phyloP scores from a whole-genome alignment of 2,888 invertebrate species.

The Argyresthia goedartella region DNA sequence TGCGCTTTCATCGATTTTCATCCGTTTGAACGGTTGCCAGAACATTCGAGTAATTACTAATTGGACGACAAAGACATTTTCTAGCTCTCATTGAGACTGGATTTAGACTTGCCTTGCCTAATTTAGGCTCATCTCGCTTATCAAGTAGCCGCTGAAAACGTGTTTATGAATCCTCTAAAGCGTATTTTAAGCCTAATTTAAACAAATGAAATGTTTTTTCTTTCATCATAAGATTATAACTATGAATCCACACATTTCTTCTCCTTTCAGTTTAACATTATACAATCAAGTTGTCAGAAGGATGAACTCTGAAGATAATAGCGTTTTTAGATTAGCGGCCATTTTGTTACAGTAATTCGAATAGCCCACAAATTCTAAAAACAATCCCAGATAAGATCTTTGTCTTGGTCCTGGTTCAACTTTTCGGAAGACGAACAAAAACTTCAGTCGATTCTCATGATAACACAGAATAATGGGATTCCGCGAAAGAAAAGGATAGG shows the following conservation, averaged over 20 bases:
- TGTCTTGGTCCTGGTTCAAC: background rate
- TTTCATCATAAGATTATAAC: too few relatives aligned
- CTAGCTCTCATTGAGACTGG: background rate
- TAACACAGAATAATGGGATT: slow-evolving; percentile 57
- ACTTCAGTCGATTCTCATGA: slow-evolving; percentile 16
- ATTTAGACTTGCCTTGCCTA: background rate
- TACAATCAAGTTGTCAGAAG: too few relatives aligned
- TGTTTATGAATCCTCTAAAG: too few relatives aligned
- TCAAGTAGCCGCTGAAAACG: too few relatives aligned
- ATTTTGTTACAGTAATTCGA: background rate
- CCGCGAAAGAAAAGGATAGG: background rate
- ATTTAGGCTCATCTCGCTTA: too few relatives aligned
- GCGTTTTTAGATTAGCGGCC: background rate
- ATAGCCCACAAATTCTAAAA: background rate
- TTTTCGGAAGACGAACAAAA: background rate
- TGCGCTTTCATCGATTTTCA: background rate
- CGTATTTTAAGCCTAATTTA: too few relatives aligned
- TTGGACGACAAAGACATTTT: background rate
- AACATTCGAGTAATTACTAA: slow-evolving; percentile 1
- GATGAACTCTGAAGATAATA: too few relatives aligned
- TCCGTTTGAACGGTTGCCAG: slow-evolving; percentile 1
- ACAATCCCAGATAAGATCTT: background rate
- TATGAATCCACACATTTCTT: too few relatives aligned
- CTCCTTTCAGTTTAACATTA: too few relatives aligned
- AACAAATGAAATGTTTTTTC: too few relatives aligned